phyloP scores from a whole-genome alignment of 2,113 vertebrate genomes.

The Crotalus horridus region DNA sequence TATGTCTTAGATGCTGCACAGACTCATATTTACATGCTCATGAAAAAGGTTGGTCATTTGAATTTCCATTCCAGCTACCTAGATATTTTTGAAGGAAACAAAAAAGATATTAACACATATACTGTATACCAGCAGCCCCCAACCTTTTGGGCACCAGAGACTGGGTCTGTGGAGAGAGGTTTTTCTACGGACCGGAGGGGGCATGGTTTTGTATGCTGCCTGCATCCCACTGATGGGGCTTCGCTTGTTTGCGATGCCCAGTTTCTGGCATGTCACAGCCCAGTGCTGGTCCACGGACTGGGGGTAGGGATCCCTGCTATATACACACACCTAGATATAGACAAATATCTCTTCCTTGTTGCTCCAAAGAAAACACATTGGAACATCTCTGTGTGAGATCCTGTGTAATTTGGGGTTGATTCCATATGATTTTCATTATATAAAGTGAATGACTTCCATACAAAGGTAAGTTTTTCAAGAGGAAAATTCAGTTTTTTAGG shows the following conservation, averaged over 20 bases:
- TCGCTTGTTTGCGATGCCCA: too few relatives aligned
- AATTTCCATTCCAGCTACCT: constrained; percentile 21
- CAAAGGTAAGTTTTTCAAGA: not conserved
- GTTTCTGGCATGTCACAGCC: too few relatives aligned
- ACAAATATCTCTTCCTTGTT: not conserved
- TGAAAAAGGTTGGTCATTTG: constrained; percentile 88
- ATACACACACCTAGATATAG: not conserved
- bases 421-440: not conserved
- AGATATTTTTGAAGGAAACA: not conserved
- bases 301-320: too few relatives aligned
- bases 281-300: too few relatives aligned
- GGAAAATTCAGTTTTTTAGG: not conserved
- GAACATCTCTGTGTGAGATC: not conserved
- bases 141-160: too few relatives aligned
- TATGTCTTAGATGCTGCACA: constrained; percentile 95
- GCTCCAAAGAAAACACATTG: not conserved
- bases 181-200: too few relatives aligned
- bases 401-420: not conserved
- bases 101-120: not conserved
- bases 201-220: too few relatives aligned
- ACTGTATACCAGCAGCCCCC: too few relatives aligned
- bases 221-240: too few relatives aligned
- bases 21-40: constrained; percentile 99
- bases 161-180: too few relatives aligned
- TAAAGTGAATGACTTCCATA: not conserved